These are phyloP conservation scores for Thecocarcelia acutangulata DNA, from an alignment of 2,888 invertebrate genomes.

Conservation along the genomic window DNA sequence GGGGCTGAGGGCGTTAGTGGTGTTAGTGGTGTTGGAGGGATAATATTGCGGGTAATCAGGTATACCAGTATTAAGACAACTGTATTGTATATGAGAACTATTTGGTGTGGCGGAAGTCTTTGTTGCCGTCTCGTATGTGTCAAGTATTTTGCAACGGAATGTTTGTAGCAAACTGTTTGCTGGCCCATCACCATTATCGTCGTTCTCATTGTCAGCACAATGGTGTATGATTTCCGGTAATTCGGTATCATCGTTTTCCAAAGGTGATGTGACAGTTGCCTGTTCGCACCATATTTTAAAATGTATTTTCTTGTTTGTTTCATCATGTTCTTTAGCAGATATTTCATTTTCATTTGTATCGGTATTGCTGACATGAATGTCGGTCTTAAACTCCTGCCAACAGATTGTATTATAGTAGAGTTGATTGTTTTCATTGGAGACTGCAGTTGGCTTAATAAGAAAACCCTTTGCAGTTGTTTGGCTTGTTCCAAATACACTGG, in stretches of 20 bases:
- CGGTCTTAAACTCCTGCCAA: constrained; percentile 41
- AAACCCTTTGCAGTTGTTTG: constrained; percentile 19
- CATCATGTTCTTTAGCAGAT: neutral
- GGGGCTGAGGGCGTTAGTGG: neutral
- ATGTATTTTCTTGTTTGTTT: neutral
- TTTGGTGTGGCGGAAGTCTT: constrained; percentile 30
- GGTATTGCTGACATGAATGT: constrained; percentile 16
- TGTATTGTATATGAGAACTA: constrained; percentile 25
- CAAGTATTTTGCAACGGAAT: constrained; percentile 77
- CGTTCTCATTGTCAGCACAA: constrained; percentile 19
- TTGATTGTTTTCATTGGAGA: constrained; percentile 37
- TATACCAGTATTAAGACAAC: constrained; percentile 40
- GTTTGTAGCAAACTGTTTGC: constrained; percentile 69
- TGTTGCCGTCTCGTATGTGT: constrained; percentile 72
- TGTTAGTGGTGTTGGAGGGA: constrained; percentile 10
- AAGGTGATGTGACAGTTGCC: constrained; percentile 14
- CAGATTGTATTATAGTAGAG: constrained; percentile 48
- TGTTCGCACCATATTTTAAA: constrained; percentile 60
- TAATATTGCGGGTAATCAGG: constrained; percentile 11
- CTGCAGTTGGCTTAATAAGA: neutral
- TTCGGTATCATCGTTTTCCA: constrained; percentile 34
- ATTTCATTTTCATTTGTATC: constrained; percentile 9
- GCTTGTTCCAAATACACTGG: constrained; percentile 56
- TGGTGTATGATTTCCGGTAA: constrained; percentile 20
- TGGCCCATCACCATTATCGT: constrained; percentile 5